These are phyloP conservation scores for Marmota monax DNA, from an alignment of 2,113 vertebrate genomes.

Conservation along the genomic window DNA sequence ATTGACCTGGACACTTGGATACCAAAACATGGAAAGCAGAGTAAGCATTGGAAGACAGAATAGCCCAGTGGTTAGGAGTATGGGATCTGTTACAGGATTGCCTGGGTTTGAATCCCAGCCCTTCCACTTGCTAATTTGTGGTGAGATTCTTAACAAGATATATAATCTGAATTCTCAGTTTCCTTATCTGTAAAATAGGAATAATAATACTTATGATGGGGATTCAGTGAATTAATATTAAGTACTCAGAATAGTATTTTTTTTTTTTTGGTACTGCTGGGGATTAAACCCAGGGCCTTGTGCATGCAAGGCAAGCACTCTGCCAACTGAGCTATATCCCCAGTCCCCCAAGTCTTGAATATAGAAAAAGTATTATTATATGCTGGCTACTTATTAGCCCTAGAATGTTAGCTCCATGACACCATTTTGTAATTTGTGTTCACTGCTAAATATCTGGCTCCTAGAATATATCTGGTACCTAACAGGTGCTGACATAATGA, in stretches of 20 bases:
- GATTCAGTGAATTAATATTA: slow-evolving; percentile 10
- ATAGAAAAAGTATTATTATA: not conserved
- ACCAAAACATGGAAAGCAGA: not conserved
- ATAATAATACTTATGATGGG: not conserved
- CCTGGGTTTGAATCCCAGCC: not conserved
- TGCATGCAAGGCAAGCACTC: too few relatives aligned
- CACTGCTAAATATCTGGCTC: not conserved
- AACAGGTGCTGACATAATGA: not conserved
- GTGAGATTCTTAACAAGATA: not conserved
- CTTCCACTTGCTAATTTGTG: not conserved
- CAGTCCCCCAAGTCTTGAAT: not conserved
- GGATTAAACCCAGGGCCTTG: too few relatives aligned
- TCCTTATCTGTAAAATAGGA: not conserved
- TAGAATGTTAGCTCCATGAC: not conserved
- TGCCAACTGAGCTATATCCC: too few relatives aligned
- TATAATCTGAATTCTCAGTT: not conserved
- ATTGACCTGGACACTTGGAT: not conserved
- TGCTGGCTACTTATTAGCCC: not conserved
- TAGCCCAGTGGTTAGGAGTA: not conserved
- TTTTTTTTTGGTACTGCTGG: too few relatives aligned
- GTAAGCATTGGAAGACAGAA: not conserved
- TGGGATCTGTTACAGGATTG: not conserved
- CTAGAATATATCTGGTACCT: not conserved
- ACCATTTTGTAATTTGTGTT: not conserved
- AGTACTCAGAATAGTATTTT: not conserved